Percentiles rank a stretch among this genome's conserved stretches.
phyloP scores from a whole-genome alignment of 2,888 invertebrate genomes.

The Sipha maydis region DNA sequence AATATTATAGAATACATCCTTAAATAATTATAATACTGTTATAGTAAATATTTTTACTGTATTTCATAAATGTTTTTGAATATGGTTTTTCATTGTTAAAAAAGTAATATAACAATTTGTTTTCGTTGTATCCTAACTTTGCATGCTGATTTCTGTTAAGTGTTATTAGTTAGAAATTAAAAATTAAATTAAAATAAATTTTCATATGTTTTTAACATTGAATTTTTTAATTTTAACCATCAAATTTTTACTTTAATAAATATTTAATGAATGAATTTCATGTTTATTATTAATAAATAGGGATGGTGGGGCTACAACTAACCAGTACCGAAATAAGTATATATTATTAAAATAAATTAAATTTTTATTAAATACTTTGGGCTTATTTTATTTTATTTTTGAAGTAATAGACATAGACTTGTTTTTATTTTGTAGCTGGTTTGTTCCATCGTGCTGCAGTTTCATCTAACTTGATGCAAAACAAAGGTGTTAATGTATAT shows the following conservation, averaged over 20 bases:
- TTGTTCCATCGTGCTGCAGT: slow-evolving; percentile 20
- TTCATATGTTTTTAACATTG: slow-evolving; percentile 22
- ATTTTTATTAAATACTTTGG: slow-evolving; percentile 10
- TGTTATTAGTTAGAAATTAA: slow-evolving; percentile 19
- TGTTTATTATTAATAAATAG: slow-evolving; percentile 19
- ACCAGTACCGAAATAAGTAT: slow-evolving; percentile 17
- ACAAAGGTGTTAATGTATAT: slow-evolving; percentile 14
- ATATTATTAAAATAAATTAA: slow-evolving; percentile 4
- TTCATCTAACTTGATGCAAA: slow-evolving; percentile 14
- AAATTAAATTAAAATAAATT: slow-evolving; percentile 10
- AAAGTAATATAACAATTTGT: too few relatives aligned
- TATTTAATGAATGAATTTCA: slow-evolving; percentile 22
- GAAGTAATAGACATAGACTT: slow-evolving; percentile 15
- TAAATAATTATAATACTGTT: too few relatives aligned
- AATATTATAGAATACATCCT: too few relatives aligned
- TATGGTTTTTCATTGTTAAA: too few relatives aligned
- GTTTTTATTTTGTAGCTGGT: slow-evolving; percentile 22
- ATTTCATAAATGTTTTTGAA: slow-evolving; percentile 9
- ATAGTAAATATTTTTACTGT: background rate
- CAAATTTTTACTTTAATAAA: slow-evolving; percentile 3
- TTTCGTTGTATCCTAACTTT: slow-evolving; percentile 14
- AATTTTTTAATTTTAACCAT: slow-evolving; percentile 16
- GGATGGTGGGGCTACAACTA: slow-evolving; percentile 10
- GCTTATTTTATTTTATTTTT: slow-evolving; percentile 23
- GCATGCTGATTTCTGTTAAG: slow-evolving; percentile 16